Base-by-base conservation (phyloP, 2,113 vertebrate species). In the Tautogolabrus adspersus region DNA sequence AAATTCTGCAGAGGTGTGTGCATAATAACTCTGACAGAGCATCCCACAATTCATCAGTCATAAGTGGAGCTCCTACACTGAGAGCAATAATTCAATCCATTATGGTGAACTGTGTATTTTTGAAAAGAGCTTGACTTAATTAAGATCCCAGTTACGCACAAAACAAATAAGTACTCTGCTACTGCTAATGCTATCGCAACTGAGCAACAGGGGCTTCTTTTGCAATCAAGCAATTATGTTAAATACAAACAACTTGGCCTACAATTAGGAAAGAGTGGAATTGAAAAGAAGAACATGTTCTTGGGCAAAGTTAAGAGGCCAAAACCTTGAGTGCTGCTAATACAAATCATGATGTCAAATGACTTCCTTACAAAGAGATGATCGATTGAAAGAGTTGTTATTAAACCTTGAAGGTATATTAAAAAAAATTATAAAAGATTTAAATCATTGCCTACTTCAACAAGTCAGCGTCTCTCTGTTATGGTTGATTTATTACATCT, bases 171-270 rank as follows among this genome's bases (percentile, higher is more conserved):
- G 40, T 1, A 16, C 42, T 42, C 46, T 5, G 30, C 4, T 6
- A 34, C 65, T 47, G n/a, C 52, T 59, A 13, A 19, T 26, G 61
- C 66, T 22, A 34, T 10, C 70, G 65, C 52, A 75, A 57, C 49
- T 4, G 60, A 75, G 61, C 62, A 68, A 56, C 61, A 58, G 75
- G 26, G 21, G 57, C 23, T 16, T 34, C 57, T 47, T 23, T 18
- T 40, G 72, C 72, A 49, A 51, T 47, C 34, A 2, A 21, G 64
- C 75, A 71, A 75, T 71, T 79, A 67, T 58, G 37, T 13, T 6
- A 15, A 74, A 65, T 81, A 66, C 34, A 81, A 81, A 73, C 68
- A 72, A 62, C 56, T 52, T 2, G 1, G 22, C 38, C 10, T 37
- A n/a, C 60, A 54, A 63, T 76, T 40, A 70, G 59, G 37, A 56